These are phyloP conservation scores for Abscondita cerata DNA, from an alignment of 2,888 invertebrate species.

Conservation along the genomic window DNA sequence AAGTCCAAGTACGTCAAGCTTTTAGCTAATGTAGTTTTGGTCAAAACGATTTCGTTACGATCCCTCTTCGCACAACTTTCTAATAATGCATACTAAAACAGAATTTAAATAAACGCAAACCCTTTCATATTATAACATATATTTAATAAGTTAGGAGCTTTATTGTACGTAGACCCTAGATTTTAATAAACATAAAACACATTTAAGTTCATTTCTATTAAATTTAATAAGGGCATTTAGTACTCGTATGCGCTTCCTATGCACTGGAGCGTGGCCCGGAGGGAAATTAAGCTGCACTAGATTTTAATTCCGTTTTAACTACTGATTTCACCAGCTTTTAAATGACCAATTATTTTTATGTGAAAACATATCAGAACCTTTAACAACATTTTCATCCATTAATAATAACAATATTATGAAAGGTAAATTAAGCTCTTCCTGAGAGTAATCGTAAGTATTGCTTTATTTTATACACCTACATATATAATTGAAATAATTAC, in stretches of 20 bases:
- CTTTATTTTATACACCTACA: no score
- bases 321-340: conserved; percentile 26
- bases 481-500: no score
- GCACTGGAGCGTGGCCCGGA: conserved; percentile 15
- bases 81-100: background rate
- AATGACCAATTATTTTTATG: conserved; percentile 27
- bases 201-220: conserved; percentile 48
- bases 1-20: conserved; percentile 33
- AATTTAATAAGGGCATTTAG: conserved; percentile 48
- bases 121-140: conserved; percentile 9
- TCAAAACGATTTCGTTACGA: conserved; percentile 22
- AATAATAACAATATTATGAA: background rate
- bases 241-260: conserved; percentile 33
- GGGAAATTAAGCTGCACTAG: conserved; percentile 29
- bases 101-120: background rate
- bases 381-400: conserved; percentile 5
- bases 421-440: no score
- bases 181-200: conserved; percentile 48
- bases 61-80: conserved; percentile 10
- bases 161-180: conserved; percentile 23
- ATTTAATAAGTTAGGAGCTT: conserved; percentile 25
- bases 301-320: conserved; percentile 27
- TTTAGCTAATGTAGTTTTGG: conserved; percentile 32
- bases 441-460: no score
- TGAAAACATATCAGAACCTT: conserved; percentile 11